Conservation (phyloP, 2,113 vertebrate genomes). For the Apteryx mantelli region DNA sequence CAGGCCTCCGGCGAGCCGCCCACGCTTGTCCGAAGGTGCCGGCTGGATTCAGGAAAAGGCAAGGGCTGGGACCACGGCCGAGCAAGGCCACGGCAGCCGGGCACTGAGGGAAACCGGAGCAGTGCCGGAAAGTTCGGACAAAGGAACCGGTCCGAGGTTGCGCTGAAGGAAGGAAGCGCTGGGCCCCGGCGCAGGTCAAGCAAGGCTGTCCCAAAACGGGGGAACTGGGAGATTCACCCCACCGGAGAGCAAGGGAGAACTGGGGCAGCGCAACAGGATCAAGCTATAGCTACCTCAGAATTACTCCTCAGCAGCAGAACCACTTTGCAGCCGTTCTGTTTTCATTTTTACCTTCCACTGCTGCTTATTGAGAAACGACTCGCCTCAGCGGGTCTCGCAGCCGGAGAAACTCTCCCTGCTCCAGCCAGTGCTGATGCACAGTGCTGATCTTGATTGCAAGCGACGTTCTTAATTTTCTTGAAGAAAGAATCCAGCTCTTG, state of each 20-base stretch:
- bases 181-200: background rate
- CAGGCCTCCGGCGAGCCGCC: no score
- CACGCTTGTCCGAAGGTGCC: no score
- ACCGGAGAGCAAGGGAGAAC: background rate
- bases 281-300: background rate
- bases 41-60: no score
- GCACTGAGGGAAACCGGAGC: background rate
- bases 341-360: background rate
- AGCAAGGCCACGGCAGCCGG: background rate
- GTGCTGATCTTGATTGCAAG: background rate
- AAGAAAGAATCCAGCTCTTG: fast-evolving
- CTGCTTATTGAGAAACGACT: background rate
- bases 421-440: background rate
- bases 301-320: background rate
- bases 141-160: background rate
- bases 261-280: background rate
- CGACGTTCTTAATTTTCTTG: background rate
- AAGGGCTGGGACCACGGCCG: no score
- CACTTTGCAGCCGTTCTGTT: background rate
- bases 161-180: background rate
- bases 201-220: background rate
- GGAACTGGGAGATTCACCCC: background rate
- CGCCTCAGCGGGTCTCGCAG: background rate
- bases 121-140: background rate
- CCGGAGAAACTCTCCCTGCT: background rate